Percentiles rank a stretch among this genome's conserved stretches.
Evolutionary conservation across 2,113 vertebrate genomes (phyloP).

Genomic region (Eonycteris spelaea): DNA sequence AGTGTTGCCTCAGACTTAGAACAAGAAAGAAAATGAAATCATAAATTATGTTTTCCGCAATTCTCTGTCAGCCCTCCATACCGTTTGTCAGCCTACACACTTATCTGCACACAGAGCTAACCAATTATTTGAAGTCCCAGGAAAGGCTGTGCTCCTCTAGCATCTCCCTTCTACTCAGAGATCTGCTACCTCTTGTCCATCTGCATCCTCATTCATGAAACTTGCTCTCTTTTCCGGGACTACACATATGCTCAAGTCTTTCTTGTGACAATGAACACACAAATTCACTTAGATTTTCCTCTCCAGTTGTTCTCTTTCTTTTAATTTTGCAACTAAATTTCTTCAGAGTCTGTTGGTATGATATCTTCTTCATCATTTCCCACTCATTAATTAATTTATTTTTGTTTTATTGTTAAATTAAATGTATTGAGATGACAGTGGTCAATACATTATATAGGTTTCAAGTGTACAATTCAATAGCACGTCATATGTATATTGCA

Average conservation of each 20-base stretch:
- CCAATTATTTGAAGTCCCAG: not conserved
- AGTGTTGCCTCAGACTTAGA: not conserved
- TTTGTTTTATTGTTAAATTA: too few species aligned
- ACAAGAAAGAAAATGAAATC: not conserved
- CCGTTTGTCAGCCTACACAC: not conserved
- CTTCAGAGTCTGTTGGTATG: not conserved
- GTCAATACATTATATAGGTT: too few species aligned
- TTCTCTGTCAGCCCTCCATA: not conserved
- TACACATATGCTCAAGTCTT: not conserved
- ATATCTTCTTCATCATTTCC: not conserved
- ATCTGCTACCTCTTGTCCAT: not conserved
- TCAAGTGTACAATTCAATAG: too few species aligned
- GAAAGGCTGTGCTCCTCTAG: not conserved
- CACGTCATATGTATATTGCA: too few species aligned
- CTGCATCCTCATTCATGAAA: not conserved
- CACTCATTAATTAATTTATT: not conserved
- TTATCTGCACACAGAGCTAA: not conserved
- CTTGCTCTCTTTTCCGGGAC: not conserved
- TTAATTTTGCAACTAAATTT: conserved; percentile 18
- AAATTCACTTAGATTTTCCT: not conserved
- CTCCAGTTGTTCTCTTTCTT: not conserved
- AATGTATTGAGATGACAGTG: too few species aligned
- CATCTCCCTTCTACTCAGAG: not conserved
- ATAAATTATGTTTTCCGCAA: not conserved
- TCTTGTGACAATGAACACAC: not conserved